Evolutionary conservation across 2,797 vertebrate genomes (phyloP).

Genomic region (Mionectes olivaceus): DNA sequence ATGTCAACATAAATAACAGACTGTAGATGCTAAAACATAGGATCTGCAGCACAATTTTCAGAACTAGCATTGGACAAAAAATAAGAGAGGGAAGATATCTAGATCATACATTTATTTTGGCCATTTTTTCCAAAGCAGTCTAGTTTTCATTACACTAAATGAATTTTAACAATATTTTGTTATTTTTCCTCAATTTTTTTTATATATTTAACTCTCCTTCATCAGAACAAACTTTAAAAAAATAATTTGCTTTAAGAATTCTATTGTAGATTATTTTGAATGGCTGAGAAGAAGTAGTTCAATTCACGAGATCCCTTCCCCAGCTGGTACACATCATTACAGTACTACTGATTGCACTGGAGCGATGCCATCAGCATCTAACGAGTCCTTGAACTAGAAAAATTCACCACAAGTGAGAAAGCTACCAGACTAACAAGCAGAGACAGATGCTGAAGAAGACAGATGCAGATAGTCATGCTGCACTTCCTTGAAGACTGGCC

Average conservation of each 20-base stretch:
- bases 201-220: not conserved
- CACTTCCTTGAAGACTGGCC: not conserved
- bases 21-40: not conserved
- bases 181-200: not conserved
- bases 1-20: not conserved
- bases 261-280: not conserved
- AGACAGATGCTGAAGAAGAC: not conserved
- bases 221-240: not conserved
- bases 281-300: not conserved
- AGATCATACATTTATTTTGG: not conserved
- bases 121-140: not conserved
- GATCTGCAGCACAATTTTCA: not conserved
- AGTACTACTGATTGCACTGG: not conserved
- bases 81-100: no score
- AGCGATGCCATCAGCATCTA: not conserved
- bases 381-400: slow-evolving; percentile 2
- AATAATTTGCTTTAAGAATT: not conserved
- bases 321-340: not conserved
- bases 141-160: not conserved
- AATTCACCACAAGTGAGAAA: slow-evolving; percentile 32
- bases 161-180: not conserved
- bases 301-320: not conserved
- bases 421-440: not conserved
- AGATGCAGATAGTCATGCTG: not conserved
- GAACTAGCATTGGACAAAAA: not conserved